Evolutionary conservation across 2,113 vertebrate species (phyloP).

Genomic region (Nothobranchius kuhntae): DNA sequence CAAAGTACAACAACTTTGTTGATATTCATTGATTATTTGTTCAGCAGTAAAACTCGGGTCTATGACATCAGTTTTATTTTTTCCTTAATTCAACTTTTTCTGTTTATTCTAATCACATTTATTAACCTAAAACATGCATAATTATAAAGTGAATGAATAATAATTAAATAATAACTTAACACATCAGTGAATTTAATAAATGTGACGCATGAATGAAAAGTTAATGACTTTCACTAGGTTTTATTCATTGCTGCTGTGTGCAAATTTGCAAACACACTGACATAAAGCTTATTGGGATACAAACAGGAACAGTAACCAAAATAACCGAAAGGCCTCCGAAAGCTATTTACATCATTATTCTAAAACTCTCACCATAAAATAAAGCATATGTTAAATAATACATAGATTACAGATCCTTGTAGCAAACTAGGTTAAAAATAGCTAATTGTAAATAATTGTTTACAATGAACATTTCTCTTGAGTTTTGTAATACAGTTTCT

Average conservation of each 20-base stretch:
- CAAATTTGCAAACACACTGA: constrained; percentile 59
- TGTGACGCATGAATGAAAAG: too few species aligned
- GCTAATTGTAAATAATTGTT: constrained; percentile 65
- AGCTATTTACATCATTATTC: constrained; percentile 65
- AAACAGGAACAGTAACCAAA: constrained; percentile 53
- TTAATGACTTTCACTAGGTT: constrained; percentile 3
- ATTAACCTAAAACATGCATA: too few species aligned
- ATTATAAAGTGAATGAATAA: too few species aligned
- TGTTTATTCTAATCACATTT: too few species aligned
- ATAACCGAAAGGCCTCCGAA: constrained; percentile 52
- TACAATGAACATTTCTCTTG: constrained; percentile 32
- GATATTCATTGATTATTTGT: too few species aligned
- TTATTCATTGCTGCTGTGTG: constrained; percentile 61
- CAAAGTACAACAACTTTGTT: too few species aligned
- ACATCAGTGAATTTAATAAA: too few species aligned
- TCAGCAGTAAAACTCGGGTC: too few species aligned
- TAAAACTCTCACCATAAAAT: constrained; percentile 50
- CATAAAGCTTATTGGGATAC: constrained; percentile 51
- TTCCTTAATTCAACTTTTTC: too few species aligned
- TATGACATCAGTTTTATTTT: too few species aligned
- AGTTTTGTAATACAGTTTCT: constrained; percentile 40
- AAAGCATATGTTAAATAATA: constrained; percentile 27
- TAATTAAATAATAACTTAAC: too few species aligned
- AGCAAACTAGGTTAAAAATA: constrained; percentile 62
- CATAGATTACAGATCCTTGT: constrained; percentile 7